Base-by-base conservation (phyloP, 2,113 vertebrate genomes). In the Erinaceus europaeus region DNA sequence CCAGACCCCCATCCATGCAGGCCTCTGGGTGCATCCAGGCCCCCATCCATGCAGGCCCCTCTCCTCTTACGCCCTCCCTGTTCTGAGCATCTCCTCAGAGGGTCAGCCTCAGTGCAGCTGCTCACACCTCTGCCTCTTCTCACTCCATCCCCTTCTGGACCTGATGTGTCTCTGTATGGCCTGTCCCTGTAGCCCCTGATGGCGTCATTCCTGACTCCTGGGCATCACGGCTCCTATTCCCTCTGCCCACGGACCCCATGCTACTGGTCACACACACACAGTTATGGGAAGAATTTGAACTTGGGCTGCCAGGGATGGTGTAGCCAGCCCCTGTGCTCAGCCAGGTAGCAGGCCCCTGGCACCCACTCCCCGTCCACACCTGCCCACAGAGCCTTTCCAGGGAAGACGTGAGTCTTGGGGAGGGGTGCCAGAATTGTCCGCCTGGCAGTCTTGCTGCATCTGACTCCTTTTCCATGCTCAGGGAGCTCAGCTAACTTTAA, bases 221-320 rank as follows among this genome's bases (percentile, higher is more conserved):
- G 15, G 18, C 69, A 29, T 57, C 40, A 6, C 1, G 18, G 34
- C 29, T 50, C 48, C 53, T 46, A 62, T 44, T 18, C 21, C 1
- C 0, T 10, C 32, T 4, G 23, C 61, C 7, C 14, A 53, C 27
- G 15, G 32, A 40, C 14, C 61, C 29, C 3, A 0, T 3, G 2
- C 32, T 2, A 34, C 48, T 40, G 13, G 55, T 23, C 23, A n/a
- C n/a, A n/a, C n/a, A n/a, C n/a, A n/a, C n/a, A 2, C n/a, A 11
- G 27, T 27, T 9, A n/a, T 18, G 23, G 81, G 34, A 64, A 42
- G n/a, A 44, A 27, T 20, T 9, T 23, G 0, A 12, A 32, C 5
- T 42, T 64, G 11, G 12, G 21, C 17, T 76, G 4, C 44, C 53
- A n/a, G 53, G 46, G 27, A 27, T 25, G 8, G 18, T 3, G 36